These are phyloP conservation scores for Rhizomys pruinosus DNA, from an alignment of 2,113 vertebrate species.

Conservation along the genomic window DNA sequence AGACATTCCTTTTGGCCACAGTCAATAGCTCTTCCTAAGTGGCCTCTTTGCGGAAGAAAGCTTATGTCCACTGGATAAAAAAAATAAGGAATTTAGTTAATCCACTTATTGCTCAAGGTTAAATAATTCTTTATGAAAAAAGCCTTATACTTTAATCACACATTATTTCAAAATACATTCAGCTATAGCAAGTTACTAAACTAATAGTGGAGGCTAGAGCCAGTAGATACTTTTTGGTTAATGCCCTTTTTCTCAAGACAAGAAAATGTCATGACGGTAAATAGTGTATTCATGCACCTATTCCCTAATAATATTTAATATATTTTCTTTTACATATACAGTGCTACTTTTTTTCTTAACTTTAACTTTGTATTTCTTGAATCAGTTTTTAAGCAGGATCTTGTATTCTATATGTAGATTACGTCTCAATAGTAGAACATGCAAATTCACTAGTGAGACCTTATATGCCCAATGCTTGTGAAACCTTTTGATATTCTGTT, in stretches of 20 bases:
- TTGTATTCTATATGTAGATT: neutral
- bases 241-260: neutral
- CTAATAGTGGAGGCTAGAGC: neutral
- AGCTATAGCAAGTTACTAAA: neutral
- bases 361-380: neutral
- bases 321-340: neutral
- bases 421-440: neutral
- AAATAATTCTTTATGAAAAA: neutral
- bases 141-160: neutral
- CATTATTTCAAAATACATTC: neutral
- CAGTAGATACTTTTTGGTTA: neutral
- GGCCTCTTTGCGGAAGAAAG: neutral
- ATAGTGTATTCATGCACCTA: neutral
- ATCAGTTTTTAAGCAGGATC: neutral
- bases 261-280: slow-evolving; percentile 34
- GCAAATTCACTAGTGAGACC: neutral
- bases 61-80: neutral
- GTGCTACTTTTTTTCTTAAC: neutral
- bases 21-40: slow-evolving; percentile 15
- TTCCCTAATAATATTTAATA: neutral
- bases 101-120: neutral
- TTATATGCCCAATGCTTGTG: neutral
- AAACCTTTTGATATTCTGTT: neutral
- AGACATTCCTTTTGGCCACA: neutral
- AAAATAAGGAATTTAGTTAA: slow-evolving; percentile 7